Evolutionary conservation across 2,113 vertebrate species (phyloP).

Genomic region (Vicugna pacos): DNA sequence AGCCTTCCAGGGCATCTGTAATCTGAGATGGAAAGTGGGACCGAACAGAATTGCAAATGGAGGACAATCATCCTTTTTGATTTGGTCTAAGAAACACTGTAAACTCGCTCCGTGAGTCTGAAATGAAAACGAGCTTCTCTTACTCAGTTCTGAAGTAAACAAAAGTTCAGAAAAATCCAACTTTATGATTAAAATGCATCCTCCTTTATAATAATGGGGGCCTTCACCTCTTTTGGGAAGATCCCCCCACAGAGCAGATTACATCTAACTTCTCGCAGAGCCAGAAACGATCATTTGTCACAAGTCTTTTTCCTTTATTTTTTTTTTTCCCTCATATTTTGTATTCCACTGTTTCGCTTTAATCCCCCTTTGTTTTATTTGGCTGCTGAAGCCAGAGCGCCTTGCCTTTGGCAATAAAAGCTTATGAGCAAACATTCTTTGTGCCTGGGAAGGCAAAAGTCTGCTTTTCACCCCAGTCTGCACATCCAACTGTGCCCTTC

Average conservation of each 20-base stretch:
- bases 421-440: slow-evolving; percentile 84
- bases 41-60: neutral
- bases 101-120: neutral
- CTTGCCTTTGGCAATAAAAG: slow-evolving; percentile 83
- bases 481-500: slow-evolving; percentile 77
- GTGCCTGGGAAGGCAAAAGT: slow-evolving; percentile 82
- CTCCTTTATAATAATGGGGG: neutral
- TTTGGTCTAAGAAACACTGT: neutral
- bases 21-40: neutral
- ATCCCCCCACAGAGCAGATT: neutral
- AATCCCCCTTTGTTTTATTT: slow-evolving; percentile 83
- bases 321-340: neutral
- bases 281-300: slow-evolving; percentile 24
- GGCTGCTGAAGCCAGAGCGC: slow-evolving; percentile 75
- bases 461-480: slow-evolving; percentile 41
- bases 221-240: neutral
- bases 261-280: slow-evolving; percentile 31
- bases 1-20: neutral
- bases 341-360: slow-evolving; percentile 80
- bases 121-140: neutral
- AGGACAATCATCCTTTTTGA: neutral
- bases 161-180: slow-evolving; percentile 38
- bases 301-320: neutral
- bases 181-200: neutral
- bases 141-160: neutral